Conservation (phyloP, 2,888 invertebrate genomes). For the Meghimatium bilineatum region DNA sequence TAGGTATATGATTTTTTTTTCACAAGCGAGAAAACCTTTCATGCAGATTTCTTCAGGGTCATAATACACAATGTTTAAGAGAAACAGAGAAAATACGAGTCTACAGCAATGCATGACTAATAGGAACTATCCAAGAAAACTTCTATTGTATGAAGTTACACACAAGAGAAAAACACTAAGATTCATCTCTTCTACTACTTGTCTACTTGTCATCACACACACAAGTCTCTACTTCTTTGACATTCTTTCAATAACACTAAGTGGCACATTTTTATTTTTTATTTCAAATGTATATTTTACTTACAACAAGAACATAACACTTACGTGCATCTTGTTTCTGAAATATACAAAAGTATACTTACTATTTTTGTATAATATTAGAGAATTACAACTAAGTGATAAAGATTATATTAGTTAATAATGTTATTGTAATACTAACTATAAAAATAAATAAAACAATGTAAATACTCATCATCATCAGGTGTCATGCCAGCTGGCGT, state of each 20-base stretch:
- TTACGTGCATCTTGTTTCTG: constrained; percentile 46
- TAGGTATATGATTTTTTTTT: neutral
- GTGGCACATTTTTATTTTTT: too few species aligned
- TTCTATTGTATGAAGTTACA: neutral
- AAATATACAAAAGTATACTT: neutral
- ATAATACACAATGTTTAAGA: neutral
- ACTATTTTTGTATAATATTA: too few species aligned
- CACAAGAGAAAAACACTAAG: constrained; percentile 5
- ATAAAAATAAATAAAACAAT: too few species aligned
- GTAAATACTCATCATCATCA: too few species aligned
- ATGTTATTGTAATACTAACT: too few species aligned
- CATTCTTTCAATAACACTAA: neutral
- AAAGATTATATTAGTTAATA: too few species aligned
- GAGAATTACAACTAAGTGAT: too few species aligned
- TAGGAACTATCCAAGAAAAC: neutral
- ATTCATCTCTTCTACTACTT: constrained; percentile 8
- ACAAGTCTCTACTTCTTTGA: too few species aligned
- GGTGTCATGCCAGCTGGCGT: too few species aligned
- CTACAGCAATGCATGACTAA: neutral
- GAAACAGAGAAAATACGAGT: neutral
- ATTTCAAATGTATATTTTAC: neutral
- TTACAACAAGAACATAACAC: neutral
- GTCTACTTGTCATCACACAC: neutral
- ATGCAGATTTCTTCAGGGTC: neutral
- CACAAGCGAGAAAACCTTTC: neutral